Base-by-base conservation (phyloP, 2,797 vertebrate species). In the Steatocranus sp. region DNA sequence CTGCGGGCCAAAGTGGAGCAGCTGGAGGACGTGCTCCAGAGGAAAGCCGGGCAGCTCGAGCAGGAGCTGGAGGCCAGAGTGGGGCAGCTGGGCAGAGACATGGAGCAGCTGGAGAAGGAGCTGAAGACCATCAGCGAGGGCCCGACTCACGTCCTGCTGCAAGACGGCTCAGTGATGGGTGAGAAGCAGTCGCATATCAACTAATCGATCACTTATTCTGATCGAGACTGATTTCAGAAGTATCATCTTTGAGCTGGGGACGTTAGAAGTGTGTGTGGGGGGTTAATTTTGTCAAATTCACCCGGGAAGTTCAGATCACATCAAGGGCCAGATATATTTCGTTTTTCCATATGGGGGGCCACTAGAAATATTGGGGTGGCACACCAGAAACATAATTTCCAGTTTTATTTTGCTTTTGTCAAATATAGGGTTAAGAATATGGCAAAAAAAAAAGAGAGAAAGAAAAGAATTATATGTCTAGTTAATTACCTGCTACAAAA, bases 1-100 rank as follows among this genome's bases (percentile, higher is more conserved):
- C 82, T 95, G 80, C 92, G 90, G 86, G 86, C 91, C 36, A 89
- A 78, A 11, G 92, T 94, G 87, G 90, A 93, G 80, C 93, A 94
- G 88, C 88, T 95, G 89, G 94, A 95, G 91, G 92, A 93, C 2
- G 91, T 93, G 5, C 75, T 95, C 83, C 90, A 94, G 90, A 87
- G 79, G 85, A 95, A 94, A 91, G 94, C 92, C 48, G 93, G 90
- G 1, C 90, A 86, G 79, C 90, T 94, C 81, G 91, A 94, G 84
- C 90, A 90, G 82, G 93, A 94, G 79, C 88, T 95, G 90, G 90
- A 91, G 88, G 91, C 91, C 85, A 76, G 92, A 15, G 94, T 94
- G 66, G 93, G 89, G 1, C 94, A 92, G 85, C 92, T 94, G 76
- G 92, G 87, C 49, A 36, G 78, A n/a, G 94, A 95, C 11, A 90